Evolutionary conservation across 2,888 invertebrate genomes (phyloP), one percentile per base, ranked within the genome.

Genomic region (Drepanosiphum platanoidis): DNA sequence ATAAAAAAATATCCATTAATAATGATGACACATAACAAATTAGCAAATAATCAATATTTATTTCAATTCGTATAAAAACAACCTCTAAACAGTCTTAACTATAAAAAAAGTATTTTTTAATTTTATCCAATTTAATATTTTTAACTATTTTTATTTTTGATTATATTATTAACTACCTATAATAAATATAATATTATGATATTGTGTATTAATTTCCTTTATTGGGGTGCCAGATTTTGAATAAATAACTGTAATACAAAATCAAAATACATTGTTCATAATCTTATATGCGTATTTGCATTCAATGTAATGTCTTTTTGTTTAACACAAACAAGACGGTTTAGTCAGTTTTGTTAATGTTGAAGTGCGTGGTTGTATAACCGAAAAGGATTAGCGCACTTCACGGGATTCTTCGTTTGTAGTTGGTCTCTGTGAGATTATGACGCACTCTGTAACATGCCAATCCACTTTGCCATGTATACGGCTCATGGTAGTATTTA

Each of bases 371-470:
- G 27, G 70, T 80, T 70, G 80, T 70, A 52, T 80, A 80, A 80
- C 80, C 52, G 80, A 80, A 80, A 80, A 70, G 70, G 80, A 80
- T 80, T 80, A 80, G 34, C 36, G 52, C 80, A 80, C 80, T 70
- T 80, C 52, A 70, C 52, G 27, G 80, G 52, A 80, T 70, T 80
- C 80, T 68, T 70, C 52, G 80, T 68, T 46, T 42, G 64, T 32
- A 46, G 52, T 34, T 4, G 32, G 32, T 74, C 74, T 32, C 30
- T 34, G 34, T 8, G 75, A 75, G 52, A 58, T 75, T 75, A 75
- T 75, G 75, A 75, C 75, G 75, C 75, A 34, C 52, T 34, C 27
- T 42, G n/a, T 42, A 22, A 22, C 30, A 32, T 32, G 77, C 39
- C 61, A 30, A 30, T 78, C 61, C 61, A 27, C 61, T 61, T 61